Conservation (phyloP, 2,888 invertebrate genomes). For the Drosophila glabriapex region DNA sequence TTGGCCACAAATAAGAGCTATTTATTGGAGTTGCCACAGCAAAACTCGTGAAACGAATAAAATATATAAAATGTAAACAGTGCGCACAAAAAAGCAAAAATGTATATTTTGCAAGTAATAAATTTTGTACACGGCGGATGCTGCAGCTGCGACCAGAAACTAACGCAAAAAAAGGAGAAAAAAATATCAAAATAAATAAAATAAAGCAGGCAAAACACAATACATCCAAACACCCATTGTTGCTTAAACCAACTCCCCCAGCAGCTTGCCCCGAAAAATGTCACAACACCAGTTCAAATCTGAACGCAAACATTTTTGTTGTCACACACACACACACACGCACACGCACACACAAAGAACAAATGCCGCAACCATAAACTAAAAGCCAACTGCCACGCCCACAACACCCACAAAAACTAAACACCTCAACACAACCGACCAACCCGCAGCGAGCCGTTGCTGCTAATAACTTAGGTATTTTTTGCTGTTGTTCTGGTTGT, state of each 20-base stretch:
- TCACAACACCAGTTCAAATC: slow-evolving; percentile 44
- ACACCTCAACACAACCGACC: slow-evolving; percentile 27
- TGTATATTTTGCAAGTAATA: slow-evolving; percentile 61
- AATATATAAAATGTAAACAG: slow-evolving; percentile 60
- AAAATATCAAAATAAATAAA: background rate
- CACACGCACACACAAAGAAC: slow-evolving; percentile 49
- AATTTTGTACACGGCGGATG: slow-evolving; percentile 52
- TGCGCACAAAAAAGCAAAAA: slow-evolving; percentile 37
- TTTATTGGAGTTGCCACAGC: slow-evolving; percentile 21
- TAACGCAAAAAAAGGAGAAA: background rate
- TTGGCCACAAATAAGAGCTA: slow-evolving; percentile 9
- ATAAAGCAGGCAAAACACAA: background rate
- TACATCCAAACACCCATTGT: slow-evolving; percentile 1
- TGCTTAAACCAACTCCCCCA: background rate
- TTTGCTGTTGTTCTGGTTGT: slow-evolving; percentile 6
- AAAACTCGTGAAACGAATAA: slow-evolving; percentile 30
- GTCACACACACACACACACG: slow-evolving; percentile 54
- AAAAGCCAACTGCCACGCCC: slow-evolving; percentile 30
- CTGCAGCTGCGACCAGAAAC: slow-evolving; percentile 39
- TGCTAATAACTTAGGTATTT: slow-evolving; percentile 74
- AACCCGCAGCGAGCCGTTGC: slow-evolving; percentile 45
- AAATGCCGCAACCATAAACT: slow-evolving; percentile 67
- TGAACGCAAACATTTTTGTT: slow-evolving; percentile 47
- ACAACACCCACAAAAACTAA: slow-evolving; percentile 31
- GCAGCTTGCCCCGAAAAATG: slow-evolving; percentile 35